Percentiles rank a stretch among this genome's conserved stretches.
These are phyloP conservation scores for Littorina saxatilis DNA, from an alignment of 1,140 invertebrate genomes.

Conservation along the genomic window DNA sequence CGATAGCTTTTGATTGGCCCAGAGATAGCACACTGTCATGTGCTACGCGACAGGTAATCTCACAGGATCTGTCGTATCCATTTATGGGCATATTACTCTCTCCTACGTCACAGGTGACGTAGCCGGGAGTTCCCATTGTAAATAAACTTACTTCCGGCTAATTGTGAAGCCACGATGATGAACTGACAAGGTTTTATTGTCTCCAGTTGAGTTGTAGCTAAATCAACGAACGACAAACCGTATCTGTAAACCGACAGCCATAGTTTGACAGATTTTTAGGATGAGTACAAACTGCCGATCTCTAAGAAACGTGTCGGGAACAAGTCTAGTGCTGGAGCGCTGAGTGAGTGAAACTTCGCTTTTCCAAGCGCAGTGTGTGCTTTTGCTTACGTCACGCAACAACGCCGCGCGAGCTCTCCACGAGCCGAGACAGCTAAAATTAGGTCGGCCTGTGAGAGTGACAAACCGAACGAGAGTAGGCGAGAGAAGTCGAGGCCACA, in stretches of 20 bases:
- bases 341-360: neutral
- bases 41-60: too few species aligned
- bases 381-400: conserved; percentile 38
- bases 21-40: too few species aligned
- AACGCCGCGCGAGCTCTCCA: conserved; percentile 35
- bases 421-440: conserved; percentile 35
- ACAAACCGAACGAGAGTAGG: conserved; percentile 25
- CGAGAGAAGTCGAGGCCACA: conserved; percentile 20
- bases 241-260: too few species aligned
- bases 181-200: neutral
- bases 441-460: conserved; percentile 34
- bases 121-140: conserved; percentile 32
- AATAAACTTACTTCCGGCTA: conserved; percentile 37
- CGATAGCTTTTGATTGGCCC: too few species aligned
- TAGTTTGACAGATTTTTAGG: too few species aligned
- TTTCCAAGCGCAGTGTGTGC: neutral
- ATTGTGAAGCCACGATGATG: conserved; percentile 28
- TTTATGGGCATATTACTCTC: conserved; percentile 30
- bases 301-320: too few species aligned
- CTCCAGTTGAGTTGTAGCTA: too few species aligned
- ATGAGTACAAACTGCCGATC: too few species aligned
- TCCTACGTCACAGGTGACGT: conserved; percentile 33
- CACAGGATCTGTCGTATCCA: conserved; percentile 33
- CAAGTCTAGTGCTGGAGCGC: too few species aligned
- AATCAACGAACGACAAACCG: too few species aligned